phyloP scores from a whole-genome alignment of 2,113 vertebrate genomes.

The Rhinoptilus africanus region DNA sequence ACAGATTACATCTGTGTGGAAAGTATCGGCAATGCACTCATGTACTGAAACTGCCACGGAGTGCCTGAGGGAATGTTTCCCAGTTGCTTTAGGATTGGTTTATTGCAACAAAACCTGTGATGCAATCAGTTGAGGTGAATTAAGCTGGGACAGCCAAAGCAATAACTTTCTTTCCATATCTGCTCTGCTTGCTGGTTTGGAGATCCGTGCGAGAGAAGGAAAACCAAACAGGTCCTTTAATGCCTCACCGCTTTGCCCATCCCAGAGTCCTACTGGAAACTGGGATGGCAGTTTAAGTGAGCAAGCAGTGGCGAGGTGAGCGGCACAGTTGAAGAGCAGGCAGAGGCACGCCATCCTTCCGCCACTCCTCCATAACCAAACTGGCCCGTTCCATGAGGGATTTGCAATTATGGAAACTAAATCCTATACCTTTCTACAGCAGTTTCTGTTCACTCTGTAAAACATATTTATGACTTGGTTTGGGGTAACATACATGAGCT shows the following conservation, averaged over 20 bases:
- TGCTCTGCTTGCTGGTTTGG: neutral
- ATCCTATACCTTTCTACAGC: neutral
- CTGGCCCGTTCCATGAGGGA: no score
- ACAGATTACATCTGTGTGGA: neutral
- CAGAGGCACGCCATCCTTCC: fast-evolving
- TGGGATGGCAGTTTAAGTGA: neutral
- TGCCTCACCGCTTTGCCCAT: neutral
- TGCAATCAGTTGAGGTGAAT: neutral
- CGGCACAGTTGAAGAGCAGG: neutral
- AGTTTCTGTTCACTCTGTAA: neutral
- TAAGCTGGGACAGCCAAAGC: neutral
- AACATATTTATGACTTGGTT: neutral
- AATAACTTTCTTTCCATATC: neutral
- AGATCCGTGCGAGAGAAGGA: neutral
- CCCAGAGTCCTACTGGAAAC: neutral
- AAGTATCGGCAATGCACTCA: neutral
- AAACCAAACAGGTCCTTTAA: fast-evolving
- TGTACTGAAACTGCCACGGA: neutral
- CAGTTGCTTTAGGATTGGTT: neutral
- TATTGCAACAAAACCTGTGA: neutral
- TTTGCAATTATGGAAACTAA: neutral
- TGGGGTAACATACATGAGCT: neutral
- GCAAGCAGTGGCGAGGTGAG: neutral
- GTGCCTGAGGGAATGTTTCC: fast-evolving
- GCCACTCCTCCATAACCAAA: neutral